Base-by-base conservation (phyloP, 2,888 invertebrate species). In the Dioctria rufipes region DNA sequence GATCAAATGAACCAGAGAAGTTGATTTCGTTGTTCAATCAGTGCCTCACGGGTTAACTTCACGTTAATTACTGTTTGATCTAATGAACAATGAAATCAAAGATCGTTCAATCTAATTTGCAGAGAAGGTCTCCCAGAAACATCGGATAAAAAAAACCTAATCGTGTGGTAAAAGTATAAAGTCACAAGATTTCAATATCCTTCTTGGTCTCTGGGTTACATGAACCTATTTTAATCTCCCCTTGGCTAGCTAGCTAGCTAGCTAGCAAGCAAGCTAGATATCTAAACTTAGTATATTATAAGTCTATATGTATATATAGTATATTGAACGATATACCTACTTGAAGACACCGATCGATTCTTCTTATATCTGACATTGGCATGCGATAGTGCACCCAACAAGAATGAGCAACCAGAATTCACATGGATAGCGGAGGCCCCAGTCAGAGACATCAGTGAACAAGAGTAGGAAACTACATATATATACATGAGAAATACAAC, bases 41-140 rank as follows among this genome's bases (percentile, higher is more conserved):
- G 58, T 67, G 54, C 51, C 66, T 58, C 25, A 43, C 63, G 54
- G 65, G 49, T 78, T 78, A 78, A 78, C 66, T 67, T 66, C 51
- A 78, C 66, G 78, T 78, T 78, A 78, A 78, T 78, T 78, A 78
- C 78, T 78, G 78, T 78, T 78, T 78, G 66, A 78, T 78, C 78
- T 78, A 78, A 78, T 78, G 78, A 78, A 78, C 78, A 78, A 67
- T 25, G 58, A 58, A 78, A 67, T 67, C 78, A 58, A 58, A 78
- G 58, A 78, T 67, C 78, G 66, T 67, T 78, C 78, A 78, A 78
- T 78, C 78, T 78, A 78, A 67, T 78, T 78, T 78, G 43, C 78
- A 58, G 43, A 78, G 54, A 58, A 63, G 77, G 46, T n/a, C 77
- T 46, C 61, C 11, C 49, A 46, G 77, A 39, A 63, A 77, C 77